phyloP scores from a whole-genome alignment of 1,140 invertebrate species.

The Rhagoletis pomonella region DNA sequence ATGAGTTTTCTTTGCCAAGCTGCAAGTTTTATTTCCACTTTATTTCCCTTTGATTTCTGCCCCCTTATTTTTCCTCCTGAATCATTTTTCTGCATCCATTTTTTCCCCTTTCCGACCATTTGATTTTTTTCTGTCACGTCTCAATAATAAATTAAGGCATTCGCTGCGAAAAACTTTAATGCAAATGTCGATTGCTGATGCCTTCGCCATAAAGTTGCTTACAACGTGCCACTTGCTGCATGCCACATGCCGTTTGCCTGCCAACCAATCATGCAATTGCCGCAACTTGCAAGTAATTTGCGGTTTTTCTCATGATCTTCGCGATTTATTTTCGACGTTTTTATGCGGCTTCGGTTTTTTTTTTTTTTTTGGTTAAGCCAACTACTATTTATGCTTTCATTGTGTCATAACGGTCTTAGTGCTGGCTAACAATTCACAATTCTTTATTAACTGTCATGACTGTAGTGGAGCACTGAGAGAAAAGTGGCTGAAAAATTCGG shows the following conservation, averaged over 20 bases:
- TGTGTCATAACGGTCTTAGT: constrained; percentile 44
- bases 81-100: not conserved
- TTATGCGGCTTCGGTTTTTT: not conserved
- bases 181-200: constrained; percentile 46
- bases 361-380: not conserved
- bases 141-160: constrained; percentile 44
- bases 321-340: not conserved
- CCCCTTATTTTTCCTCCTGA: not conserved
- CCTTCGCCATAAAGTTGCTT: not conserved
- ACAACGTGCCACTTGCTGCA: not conserved
- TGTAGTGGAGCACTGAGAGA: not conserved
- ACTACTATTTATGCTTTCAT: constrained; percentile 15
- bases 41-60: not conserved
- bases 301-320: constrained; percentile 46
- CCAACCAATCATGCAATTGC: constrained; percentile 13
- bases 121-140: not conserved
- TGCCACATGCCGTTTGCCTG: constrained; percentile 17
- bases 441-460: constrained; percentile 40
- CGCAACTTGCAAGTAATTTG: constrained; percentile 46
- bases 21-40: not conserved
- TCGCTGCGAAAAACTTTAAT: constrained; percentile 30
- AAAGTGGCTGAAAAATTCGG: not conserved
- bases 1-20: not conserved
- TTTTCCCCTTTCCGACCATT: not conserved
- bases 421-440: constrained; percentile 39